A percentile compares a stretch with the other conserved stretches of the same genome.
Evolutionary conservation across 2,113 vertebrate genomes (phyloP).

Genomic region (Phalacrocorax aristotelis): DNA sequence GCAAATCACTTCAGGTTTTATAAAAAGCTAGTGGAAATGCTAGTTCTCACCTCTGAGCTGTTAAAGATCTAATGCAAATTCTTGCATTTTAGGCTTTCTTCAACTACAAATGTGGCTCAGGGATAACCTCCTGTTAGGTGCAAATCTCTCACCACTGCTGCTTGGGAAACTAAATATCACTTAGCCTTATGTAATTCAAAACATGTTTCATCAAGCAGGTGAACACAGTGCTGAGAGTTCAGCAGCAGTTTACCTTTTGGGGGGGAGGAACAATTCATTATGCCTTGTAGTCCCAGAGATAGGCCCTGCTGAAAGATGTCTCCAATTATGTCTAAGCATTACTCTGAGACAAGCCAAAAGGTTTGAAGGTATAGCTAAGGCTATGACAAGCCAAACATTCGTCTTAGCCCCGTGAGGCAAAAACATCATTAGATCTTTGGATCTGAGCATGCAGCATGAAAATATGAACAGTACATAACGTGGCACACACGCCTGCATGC

Average conservation of each 20-base stretch:
- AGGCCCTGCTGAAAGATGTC: slow-evolving; percentile 41
- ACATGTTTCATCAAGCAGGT: slow-evolving; percentile 47
- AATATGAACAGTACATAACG: not conserved
- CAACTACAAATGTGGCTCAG: not conserved
- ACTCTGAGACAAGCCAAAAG: not conserved
- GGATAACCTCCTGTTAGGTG: not conserved
- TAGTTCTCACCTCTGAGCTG: not conserved
- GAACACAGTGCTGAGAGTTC: not conserved
- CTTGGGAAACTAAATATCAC: not conserved
- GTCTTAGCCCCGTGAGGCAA: not conserved
- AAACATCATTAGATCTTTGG: not conserved
- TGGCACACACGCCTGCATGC: not conserved
- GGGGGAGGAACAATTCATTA: slow-evolving; percentile 8
- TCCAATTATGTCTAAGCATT: slow-evolving; percentile 1
- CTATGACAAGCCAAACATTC: slow-evolving; percentile 25
- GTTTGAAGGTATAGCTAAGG: not conserved
- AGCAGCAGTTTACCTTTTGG: not conserved
- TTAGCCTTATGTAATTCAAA: slow-evolving; percentile 1
- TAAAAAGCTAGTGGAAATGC: not conserved
- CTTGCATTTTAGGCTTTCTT: not conserved
- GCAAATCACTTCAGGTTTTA: not conserved
- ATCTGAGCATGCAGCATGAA: not conserved
- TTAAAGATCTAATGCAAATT: not conserved
- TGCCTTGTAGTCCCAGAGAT: not conserved
- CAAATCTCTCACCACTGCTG: not conserved